Evolutionary conservation across 1,140 invertebrate species (phyloP).

Genomic region (Lerema accius): DNA sequence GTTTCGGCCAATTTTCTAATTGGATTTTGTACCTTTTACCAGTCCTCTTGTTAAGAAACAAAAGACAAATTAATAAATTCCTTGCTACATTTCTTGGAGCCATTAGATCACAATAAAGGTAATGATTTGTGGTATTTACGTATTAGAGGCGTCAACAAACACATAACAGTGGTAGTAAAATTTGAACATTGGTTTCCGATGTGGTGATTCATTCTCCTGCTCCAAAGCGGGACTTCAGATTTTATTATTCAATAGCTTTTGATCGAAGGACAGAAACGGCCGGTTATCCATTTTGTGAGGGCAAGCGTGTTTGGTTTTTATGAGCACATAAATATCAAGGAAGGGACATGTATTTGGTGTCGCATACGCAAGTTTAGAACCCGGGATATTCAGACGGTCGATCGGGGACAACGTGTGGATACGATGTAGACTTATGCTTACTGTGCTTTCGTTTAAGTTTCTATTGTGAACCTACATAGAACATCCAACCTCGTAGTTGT

Average conservation of each 20-base stretch:
- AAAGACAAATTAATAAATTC: not conserved
- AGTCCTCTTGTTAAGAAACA: not conserved
- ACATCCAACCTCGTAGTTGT: no score
- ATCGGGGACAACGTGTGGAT: not conserved
- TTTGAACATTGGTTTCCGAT: slow-evolving; percentile 37
- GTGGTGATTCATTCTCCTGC: slow-evolving; percentile 24
- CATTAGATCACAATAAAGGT: slow-evolving; percentile 18
- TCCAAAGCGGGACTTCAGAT: slow-evolving; percentile 32
- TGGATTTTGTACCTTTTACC: not conserved
- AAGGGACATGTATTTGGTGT: slow-evolving; percentile 40
- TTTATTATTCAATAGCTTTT: slow-evolving; percentile 63
- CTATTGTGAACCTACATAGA: no score
- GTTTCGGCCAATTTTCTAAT: no score
- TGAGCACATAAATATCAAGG: slow-evolving; percentile 69
- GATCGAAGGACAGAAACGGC: slow-evolving; percentile 63
- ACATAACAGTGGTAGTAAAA: slow-evolving; percentile 30
- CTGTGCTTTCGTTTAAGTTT: no score
- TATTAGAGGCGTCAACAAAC: slow-evolving; percentile 29
- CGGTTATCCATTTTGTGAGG: slow-evolving; percentile 59
- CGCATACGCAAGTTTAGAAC: slow-evolving; percentile 26
- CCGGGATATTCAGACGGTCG: not conserved
- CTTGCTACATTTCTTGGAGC: slow-evolving; percentile 4
- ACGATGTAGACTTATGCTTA: no score
- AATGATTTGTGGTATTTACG: slow-evolving; percentile 30
- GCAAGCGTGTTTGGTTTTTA: slow-evolving; percentile 72